phyloP scores from a whole-genome alignment of 2,888 invertebrate genomes.

The Campaea margaritaria region DNA sequence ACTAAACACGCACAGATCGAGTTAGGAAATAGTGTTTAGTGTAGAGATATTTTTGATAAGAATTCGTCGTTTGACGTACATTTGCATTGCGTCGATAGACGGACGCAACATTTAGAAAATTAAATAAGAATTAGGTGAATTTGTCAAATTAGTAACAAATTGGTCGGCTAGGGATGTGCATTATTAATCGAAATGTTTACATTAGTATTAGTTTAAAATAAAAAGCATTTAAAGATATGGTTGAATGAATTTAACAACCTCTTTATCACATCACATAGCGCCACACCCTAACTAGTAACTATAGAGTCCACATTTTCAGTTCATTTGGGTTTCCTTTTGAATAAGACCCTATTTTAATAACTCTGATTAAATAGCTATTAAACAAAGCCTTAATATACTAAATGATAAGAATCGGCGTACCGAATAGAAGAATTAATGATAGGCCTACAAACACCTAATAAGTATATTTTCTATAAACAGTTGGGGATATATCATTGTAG shows the following conservation, averaged over 20 bases:
- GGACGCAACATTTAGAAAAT: background rate
- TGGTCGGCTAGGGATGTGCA: slow-evolving; percentile 27
- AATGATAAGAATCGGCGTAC: too few species aligned
- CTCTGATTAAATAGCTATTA: too few species aligned
- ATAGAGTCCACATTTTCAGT: too few species aligned
- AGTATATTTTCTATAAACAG: too few species aligned
- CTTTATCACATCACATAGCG: too few species aligned
- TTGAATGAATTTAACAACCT: background rate
- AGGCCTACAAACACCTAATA: too few species aligned
- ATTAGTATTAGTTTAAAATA: slow-evolving; percentile 5
- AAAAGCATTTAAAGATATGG: slow-evolving; percentile 14
- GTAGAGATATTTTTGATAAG: slow-evolving; percentile 71
- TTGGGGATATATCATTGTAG: too few species aligned
- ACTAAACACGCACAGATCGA: slow-evolving; percentile 68
- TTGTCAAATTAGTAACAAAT: slow-evolving; percentile 38
- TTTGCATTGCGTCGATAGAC: slow-evolving; percentile 3
- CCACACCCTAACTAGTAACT: too few species aligned
- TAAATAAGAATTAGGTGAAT: slow-evolving; percentile 22
- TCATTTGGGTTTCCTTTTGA: too few species aligned
- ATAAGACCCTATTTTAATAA: too few species aligned
- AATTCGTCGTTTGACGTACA: slow-evolving; percentile 34
- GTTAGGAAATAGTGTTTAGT: slow-evolving; percentile 44
- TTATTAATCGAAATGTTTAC: slow-evolving; percentile 22
- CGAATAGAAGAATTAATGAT: too few species aligned
- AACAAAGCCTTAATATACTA: too few species aligned